Percentiles rank a stretch among this genome's conserved stretches.
These are phyloP conservation scores for Trisateles emortualis DNA, from an alignment of 2,888 invertebrate genomes.

Conservation along the genomic window DNA sequence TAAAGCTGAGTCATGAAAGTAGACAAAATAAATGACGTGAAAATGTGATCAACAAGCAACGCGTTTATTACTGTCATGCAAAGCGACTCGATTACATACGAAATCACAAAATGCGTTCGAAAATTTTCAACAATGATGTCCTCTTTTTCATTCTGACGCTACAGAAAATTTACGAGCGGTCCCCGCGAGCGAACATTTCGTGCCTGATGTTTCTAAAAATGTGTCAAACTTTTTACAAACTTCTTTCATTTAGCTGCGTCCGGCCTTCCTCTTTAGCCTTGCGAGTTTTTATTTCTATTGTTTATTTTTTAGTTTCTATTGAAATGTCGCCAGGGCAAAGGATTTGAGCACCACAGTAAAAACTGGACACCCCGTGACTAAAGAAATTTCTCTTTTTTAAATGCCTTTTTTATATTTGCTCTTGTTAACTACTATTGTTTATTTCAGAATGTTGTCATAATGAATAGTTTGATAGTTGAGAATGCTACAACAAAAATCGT, in stretches of 20 bases:
- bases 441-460: slow-evolving; percentile 25
- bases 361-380: slow-evolving; percentile 69
- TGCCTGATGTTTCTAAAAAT: slow-evolving; percentile 86
- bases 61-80: slow-evolving; percentile 61
- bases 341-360: slow-evolving; percentile 70
- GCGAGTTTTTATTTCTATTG: slow-evolving; percentile 78
- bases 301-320: slow-evolving; percentile 83
- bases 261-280: slow-evolving; percentile 82
- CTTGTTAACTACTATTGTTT: slow-evolving; percentile 38
- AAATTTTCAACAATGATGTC: slow-evolving; percentile 85
- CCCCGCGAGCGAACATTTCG: slow-evolving; percentile 79
- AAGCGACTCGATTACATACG: slow-evolving; percentile 67
- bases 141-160: slow-evolving; percentile 86
- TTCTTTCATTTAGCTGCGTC: slow-evolving; percentile 84
- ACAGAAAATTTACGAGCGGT: slow-evolving; percentile 82
- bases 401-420: slow-evolving; percentile 47
- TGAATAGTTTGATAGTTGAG: neutral
- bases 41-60: slow-evolving; percentile 35
- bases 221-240: slow-evolving; percentile 86
- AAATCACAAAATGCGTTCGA: slow-evolving; percentile 74
- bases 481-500: slow-evolving; percentile 11
- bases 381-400: slow-evolving; percentile 72
- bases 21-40: slow-evolving; percentile 41
- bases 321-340: slow-evolving; percentile 77
- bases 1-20: slow-evolving; percentile 22